A percentile compares a stretch with the other conserved stretches of the same genome.
These are phyloP conservation scores for Lithosia quadra DNA, from an alignment of 2,888 invertebrate species.

Conservation along the genomic window DNA sequence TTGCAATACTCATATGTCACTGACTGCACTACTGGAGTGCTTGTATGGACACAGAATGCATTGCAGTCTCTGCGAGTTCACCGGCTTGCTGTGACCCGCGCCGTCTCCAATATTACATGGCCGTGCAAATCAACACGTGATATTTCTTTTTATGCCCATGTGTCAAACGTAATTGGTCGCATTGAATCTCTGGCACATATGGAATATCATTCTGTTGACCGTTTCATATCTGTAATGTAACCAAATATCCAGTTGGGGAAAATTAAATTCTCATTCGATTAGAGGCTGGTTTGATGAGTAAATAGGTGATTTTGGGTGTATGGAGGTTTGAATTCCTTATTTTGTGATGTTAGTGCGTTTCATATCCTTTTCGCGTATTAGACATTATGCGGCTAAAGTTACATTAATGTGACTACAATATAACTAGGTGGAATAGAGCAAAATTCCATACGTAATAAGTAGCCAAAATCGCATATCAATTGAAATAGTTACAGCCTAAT, in stretches of 20 bases:
- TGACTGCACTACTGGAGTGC: constrained; percentile 67
- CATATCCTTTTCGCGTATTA: too few relatives aligned
- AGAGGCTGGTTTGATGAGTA: neutral
- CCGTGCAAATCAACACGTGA: constrained; percentile 35
- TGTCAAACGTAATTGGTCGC: constrained; percentile 57
- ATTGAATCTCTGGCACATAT: constrained; percentile 47
- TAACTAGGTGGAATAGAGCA: too few relatives aligned
- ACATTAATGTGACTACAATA: too few relatives aligned
- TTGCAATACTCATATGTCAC: constrained; percentile 83
- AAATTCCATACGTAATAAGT: too few relatives aligned
- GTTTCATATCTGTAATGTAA: constrained; percentile 64
- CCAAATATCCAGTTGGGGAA: constrained; percentile 39
- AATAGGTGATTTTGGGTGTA: neutral
- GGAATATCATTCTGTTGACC: constrained; percentile 55
- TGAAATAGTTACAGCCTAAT: too few relatives aligned
- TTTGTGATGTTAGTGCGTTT: neutral
- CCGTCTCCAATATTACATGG: constrained; percentile 47
- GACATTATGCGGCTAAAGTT: too few relatives aligned
- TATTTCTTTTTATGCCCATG: constrained; percentile 47
- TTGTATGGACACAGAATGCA: constrained; percentile 73
- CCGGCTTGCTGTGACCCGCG: constrained; percentile 61
- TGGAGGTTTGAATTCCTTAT: neutral
- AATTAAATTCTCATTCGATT: constrained; percentile 29
- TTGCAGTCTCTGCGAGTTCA: constrained; percentile 57
- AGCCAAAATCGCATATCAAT: too few relatives aligned